Evolutionary conservation across 2,888 invertebrate genomes (phyloP).

Genomic region (Lycocerus yunnanus): DNA sequence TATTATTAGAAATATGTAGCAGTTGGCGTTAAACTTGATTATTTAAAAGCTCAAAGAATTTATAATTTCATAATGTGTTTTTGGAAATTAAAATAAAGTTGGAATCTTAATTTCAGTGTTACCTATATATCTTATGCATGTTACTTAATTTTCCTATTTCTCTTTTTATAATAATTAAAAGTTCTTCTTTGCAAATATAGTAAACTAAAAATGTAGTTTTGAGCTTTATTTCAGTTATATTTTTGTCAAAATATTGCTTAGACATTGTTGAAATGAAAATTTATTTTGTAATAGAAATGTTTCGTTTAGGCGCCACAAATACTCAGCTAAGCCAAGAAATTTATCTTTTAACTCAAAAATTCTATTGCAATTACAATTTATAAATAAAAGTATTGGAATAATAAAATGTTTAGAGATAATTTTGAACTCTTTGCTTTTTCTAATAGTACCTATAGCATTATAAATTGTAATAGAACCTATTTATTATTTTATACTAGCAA

Average conservation of each 20-base stretch:
- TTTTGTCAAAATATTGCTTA: not conserved
- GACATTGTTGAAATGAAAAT: not conserved
- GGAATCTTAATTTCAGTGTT: not conserved
- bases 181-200: too few relatives aligned
- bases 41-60: not conserved
- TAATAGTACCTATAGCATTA: too few relatives aligned
- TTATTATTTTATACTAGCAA: too few relatives aligned
- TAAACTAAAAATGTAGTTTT: too few relatives aligned
- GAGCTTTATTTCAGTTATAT: not conserved
- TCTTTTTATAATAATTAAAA: not conserved
- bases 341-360: not conserved
- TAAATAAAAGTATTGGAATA: not conserved
- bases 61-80: not conserved
- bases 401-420: not conserved
- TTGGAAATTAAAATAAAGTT: not conserved
- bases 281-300: not conserved
- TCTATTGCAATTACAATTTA: too few relatives aligned
- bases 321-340: not conserved
- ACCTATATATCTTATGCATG: not conserved
- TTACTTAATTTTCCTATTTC: not conserved
- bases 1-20: conserved; percentile 11
- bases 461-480: too few relatives aligned
- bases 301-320: not conserved
- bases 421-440: too few relatives aligned
- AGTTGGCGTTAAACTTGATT: not conserved